These are phyloP conservation scores for Zaprionus taronus DNA, from an alignment of 1,140 invertebrate genomes.

Conservation along the genomic window DNA sequence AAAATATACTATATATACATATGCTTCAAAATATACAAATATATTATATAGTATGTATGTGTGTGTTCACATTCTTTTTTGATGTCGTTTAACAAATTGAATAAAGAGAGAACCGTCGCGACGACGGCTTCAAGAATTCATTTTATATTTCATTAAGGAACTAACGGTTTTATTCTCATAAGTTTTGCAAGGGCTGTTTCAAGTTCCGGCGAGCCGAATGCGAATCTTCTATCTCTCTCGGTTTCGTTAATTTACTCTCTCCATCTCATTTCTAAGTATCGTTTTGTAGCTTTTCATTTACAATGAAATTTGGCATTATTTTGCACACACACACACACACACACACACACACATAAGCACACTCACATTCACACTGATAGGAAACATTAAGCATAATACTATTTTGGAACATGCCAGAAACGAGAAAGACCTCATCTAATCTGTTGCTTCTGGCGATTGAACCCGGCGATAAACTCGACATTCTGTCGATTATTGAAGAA, in stretches of 20 bases:
- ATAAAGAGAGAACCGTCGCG: background rate
- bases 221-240: conserved; percentile 8
- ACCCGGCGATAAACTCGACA: conserved; percentile 68
- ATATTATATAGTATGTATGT: background rate
- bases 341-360: background rate
- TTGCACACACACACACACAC: conserved; percentile 4
- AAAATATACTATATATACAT: background rate
- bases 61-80: conserved; percentile 1
- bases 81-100: background rate
- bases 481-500: conserved; percentile 74
- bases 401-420: conserved; percentile 38
- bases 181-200: conserved; percentile 5
- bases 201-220: conserved; percentile 2
- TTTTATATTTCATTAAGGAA: conserved; percentile 3
- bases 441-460: conserved; percentile 70
- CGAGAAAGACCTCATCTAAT: conserved; percentile 56
- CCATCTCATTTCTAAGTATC: background rate
- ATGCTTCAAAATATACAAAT: conserved; percentile 5
- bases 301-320: conserved; percentile 49
- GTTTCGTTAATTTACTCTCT: background rate
- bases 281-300: conserved; percentile 35
- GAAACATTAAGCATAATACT: conserved; percentile 59
- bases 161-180: background rate
- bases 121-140: background rate
- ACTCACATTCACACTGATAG: conserved; percentile 18